phyloP scores from a whole-genome alignment of 2,113 vertebrate species.

The Chitala chitala region DNA sequence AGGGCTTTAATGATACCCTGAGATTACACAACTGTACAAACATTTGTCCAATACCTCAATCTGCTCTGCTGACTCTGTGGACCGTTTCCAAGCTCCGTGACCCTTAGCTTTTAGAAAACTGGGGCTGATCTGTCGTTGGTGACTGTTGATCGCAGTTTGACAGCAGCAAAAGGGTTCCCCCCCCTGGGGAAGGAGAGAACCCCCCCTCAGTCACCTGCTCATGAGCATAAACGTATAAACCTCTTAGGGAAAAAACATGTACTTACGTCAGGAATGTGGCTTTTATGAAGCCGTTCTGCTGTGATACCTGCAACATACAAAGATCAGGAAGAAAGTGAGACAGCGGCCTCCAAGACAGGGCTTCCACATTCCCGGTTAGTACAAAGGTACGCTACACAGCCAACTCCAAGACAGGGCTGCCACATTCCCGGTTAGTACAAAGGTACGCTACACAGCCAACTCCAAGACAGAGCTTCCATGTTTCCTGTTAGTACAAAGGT shows the following conservation, averaged over 20 bases:
- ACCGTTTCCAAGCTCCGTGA: no score
- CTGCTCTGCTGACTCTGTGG: not conserved
- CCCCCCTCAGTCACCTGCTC: not conserved
- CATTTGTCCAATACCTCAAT: not conserved
- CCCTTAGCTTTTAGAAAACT: slow-evolving; percentile 49
- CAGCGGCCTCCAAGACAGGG: not conserved
- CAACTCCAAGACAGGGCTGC: no score
- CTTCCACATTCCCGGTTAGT: no score
- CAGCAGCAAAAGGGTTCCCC: slow-evolving; percentile 88
- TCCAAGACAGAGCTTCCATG: no score
- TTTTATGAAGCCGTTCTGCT: slow-evolving; percentile 74
- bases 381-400: no score
- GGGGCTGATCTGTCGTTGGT: slow-evolving; percentile 93
- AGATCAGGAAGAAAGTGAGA: not conserved
- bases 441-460: no score
- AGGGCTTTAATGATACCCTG: not conserved
- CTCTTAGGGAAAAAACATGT: not conserved
- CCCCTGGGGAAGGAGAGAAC: slow-evolving; percentile 62
- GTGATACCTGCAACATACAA: slow-evolving; percentile 59
- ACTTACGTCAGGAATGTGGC: slow-evolving; percentile 80
- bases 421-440: no score
- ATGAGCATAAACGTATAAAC: not conserved
- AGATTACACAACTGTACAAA: not conserved
- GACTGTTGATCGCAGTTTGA: slow-evolving; percentile 87
- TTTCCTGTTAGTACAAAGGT: no score